Evolutionary conservation across 1,140 invertebrate species (phyloP).

Genomic region (Zaprionus lachaisei): DNA sequence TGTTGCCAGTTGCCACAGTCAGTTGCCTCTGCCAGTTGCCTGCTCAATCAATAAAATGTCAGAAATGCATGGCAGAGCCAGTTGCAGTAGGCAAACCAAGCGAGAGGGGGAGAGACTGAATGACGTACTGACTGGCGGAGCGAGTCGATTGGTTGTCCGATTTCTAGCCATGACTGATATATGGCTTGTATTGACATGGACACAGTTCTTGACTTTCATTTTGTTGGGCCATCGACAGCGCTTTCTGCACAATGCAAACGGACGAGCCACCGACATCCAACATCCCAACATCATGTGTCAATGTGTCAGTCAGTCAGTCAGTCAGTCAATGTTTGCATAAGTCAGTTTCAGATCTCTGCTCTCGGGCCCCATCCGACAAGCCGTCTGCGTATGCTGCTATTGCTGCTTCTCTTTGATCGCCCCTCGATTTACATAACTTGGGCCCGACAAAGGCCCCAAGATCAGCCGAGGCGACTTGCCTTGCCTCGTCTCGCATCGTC

Average conservation of each 20-base stretch:
- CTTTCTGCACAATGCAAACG: conserved; percentile 56
- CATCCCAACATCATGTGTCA: conserved; percentile 52
- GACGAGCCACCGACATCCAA: conserved; percentile 25
- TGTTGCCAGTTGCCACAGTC: neutral
- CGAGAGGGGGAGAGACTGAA: conserved; percentile 44
- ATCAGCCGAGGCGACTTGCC: neutral
- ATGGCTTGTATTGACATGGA: conserved; percentile 80
- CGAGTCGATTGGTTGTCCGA: conserved; percentile 59
- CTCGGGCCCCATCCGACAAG: no score
- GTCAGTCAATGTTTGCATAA: conserved; percentile 70
- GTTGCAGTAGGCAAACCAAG: conserved; percentile 10
- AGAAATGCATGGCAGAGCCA: conserved; percentile 70
- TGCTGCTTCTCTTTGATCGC: conserved; percentile 56
- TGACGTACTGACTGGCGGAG: conserved; percentile 57
- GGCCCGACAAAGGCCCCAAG: conserved; percentile 65
- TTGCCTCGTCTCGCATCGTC: neutral
- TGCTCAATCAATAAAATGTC: conserved; percentile 82
- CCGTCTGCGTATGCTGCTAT: neutral
- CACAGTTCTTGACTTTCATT: conserved; percentile 79
- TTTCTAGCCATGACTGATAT: conserved; percentile 79
- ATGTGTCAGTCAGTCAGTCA: conserved; percentile 66
- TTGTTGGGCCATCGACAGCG: conserved; percentile 45
- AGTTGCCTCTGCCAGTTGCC: conserved; percentile 12
- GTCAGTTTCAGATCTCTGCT: conserved; percentile 39
- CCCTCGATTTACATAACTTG: conserved; percentile 70